Evolutionary conservation across 2,113 vertebrate genomes (phyloP), one percentile per base, ranked within the genome.

Genomic region (Myiozetetes cayanensis): DNA sequence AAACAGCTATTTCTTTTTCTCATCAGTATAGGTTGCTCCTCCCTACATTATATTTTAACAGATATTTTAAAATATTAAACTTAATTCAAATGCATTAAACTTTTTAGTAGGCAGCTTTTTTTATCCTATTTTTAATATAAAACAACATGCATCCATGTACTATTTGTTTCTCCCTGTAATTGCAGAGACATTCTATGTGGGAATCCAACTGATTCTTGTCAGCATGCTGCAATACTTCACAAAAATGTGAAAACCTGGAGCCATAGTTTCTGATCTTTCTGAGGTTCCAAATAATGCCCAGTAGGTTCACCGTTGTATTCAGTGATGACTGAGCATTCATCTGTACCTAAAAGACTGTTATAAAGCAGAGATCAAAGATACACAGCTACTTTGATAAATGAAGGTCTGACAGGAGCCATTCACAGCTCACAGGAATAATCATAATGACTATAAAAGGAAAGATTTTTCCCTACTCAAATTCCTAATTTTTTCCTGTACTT

Each of bases 221-320:
- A 90, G n/a, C 10, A 35, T 8, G 35, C 31, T 31, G 10, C n/a
- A 46, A 68, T 17, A 33, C 4, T 44, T 30, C 31, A 65, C 16
- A 63, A 68, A 12, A 78, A 5, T 10, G 66, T 24, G 41, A 81
- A 84, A 66, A 74, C 12, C 23, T 30, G 22, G 9, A 74, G 10
- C 19, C 4, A 5, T 22, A 4, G 0, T 9, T 86, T 65, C 28
- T 0, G 0, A 41, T 52, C 46, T 73, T 83, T 27, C 58, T n/a
- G 22, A 78, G 44, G 31, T 52, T 72, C 56, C 25, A 14, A 23
- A 62, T 24, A 87, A 68, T 39, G 33, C 30, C 49, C 66, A 75
- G 2, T 15, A 7, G 15, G 28, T 23, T 53, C 44, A 37, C 8
- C 68, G 28, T 8, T 47, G 9, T 65, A 39, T 47, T 56, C 7